Conservation (phyloP, 2,888 invertebrate species). For the Hymenopus coronatus region DNA sequence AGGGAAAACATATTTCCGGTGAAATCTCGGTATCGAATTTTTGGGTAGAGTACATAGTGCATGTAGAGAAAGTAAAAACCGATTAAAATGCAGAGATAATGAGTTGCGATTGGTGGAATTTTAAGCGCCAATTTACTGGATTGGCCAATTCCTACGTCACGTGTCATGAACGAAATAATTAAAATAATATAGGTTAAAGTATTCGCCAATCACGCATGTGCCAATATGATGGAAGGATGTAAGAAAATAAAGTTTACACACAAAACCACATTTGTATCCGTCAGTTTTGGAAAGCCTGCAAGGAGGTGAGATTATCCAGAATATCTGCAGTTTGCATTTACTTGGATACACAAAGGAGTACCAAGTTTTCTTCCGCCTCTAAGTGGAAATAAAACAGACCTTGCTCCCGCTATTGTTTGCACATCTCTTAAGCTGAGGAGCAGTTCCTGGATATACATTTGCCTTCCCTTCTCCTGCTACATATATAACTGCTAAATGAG, state of each 20-base stretch:
- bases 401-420: not conserved
- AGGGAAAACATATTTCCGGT: too few relatives aligned
- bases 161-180: too few relatives aligned
- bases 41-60: too few relatives aligned
- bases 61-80: too few relatives aligned
- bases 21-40: too few relatives aligned
- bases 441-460: not conserved
- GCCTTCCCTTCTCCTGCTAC: not conserved
- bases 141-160: too few relatives aligned
- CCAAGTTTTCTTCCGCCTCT: not conserved
- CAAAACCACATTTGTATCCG: not conserved
- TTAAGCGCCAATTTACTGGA: too few relatives aligned
- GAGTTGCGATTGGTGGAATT: too few relatives aligned
- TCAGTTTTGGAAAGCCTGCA: not conserved
- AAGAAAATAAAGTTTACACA: not conserved
- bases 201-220: too few relatives aligned
- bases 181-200: too few relatives aligned
- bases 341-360: not conserved
- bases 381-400: not conserved
- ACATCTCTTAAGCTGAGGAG: not conserved
- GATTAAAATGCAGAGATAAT: too few relatives aligned
- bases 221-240: too few relatives aligned
- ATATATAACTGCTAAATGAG: not conserved
- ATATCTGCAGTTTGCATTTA: not conserved
- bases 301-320: not conserved